Percentiles rank a stretch among this genome's conserved stretches.
These are phyloP conservation scores for Bembecia ichneumoniformis DNA, from an alignment of 2,888 invertebrate genomes.

Conservation along the genomic window DNA sequence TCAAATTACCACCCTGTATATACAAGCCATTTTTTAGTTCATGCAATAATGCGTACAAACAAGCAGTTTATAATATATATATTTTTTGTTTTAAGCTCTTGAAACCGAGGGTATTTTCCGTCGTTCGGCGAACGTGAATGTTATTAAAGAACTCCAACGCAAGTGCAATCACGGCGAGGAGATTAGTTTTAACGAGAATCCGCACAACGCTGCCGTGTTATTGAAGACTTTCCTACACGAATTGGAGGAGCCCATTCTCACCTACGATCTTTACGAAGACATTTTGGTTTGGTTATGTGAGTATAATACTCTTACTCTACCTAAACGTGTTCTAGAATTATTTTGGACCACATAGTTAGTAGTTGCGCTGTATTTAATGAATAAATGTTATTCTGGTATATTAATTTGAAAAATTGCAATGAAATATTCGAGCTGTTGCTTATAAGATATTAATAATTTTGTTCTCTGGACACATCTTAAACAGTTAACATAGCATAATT, in stretches of 20 bases:
- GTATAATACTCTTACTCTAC: constrained; percentile 24
- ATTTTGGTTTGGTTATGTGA: constrained; percentile 91
- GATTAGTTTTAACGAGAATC: constrained; percentile 83
- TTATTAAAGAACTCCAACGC: constrained; percentile 87
- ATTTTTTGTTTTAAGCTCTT: constrained; percentile 77
- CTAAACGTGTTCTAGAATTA: no score
- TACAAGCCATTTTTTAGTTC: background rate
- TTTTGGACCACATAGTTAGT: background rate
- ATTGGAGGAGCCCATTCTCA: constrained; percentile 92
- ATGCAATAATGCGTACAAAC: no score
- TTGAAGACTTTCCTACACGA: constrained; percentile 95
- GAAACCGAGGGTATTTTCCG: constrained; percentile 98
- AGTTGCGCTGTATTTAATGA: background rate
- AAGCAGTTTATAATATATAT: no score
- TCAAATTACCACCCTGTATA: background rate
- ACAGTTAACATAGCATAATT: no score
- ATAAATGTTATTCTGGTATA: background rate
- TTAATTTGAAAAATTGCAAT: no score
- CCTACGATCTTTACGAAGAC: constrained; percentile 94
- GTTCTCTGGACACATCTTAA: no score
- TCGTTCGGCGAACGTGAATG: constrained; percentile 87
- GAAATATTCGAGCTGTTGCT: no score
- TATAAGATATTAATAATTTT: no score
- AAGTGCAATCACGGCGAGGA: constrained; percentile 89
- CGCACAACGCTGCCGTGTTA: constrained; percentile 94